Evolutionary conservation across 2,888 invertebrate species (phyloP), one percentile per base, ranked within the genome.

Genomic region (Tupiocoris notatus): DNA sequence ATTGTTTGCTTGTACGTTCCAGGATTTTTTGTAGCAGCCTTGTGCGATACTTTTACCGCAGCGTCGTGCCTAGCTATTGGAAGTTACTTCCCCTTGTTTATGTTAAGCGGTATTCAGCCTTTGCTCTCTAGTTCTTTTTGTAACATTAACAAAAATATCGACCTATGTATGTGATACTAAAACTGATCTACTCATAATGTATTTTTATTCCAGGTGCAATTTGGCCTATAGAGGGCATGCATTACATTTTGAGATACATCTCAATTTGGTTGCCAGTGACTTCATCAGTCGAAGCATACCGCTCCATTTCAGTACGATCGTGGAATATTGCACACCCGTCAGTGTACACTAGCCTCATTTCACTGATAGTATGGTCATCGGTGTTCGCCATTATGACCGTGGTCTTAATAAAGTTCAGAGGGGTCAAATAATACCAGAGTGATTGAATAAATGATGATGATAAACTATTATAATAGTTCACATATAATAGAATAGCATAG

Each of bases 211-310:
- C 77, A 78, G 78, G 78, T 20, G 77, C 77, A 0, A 65, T 78
- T 23, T 78, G 78, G 78, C 78, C 78, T 3, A 12, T 78, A 2
- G 77, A 78, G 75, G 78, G 78, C 16, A 78, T 78, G 77, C 71
- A 77, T 57, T 64, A 54, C 23, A 7, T 75, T n/a, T 24, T 78
- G 39, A 18, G 63, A n/a, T 20, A 18, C 16, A 23, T 77, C 22
- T 67, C 77, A 6, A 25, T 23, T 2, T 66, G 59, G n/a, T 56
- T 75, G n/a, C 78, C 78, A 1, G 20, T 78, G 39, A 78, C 77
- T 1, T 64, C 59, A 6, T 67, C 77, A 2, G 73, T 78, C 1
- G 78, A 78, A 65, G 70, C 75, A 1, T 78, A 77, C 24, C 70
- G 78, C 12, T 65, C 77, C n/a, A 58, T 78, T 17, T 78, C 78